These are phyloP conservation scores for Acleris holmiana DNA, from an alignment of 2,888 invertebrate species.

Conservation along the genomic window DNA sequence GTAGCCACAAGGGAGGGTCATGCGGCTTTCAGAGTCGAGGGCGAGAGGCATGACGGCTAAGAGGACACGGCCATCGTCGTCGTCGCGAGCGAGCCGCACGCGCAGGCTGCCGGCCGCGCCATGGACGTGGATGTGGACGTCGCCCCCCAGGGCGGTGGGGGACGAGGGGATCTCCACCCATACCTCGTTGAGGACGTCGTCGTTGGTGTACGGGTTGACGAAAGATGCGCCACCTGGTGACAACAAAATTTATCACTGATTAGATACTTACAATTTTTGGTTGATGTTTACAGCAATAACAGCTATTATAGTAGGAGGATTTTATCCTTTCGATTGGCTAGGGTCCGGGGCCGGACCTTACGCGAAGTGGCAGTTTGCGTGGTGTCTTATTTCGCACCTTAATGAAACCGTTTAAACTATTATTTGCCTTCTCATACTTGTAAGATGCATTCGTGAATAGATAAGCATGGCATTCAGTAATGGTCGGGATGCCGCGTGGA, in stretches of 20 bases:
- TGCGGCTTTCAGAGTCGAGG: conserved; percentile 76
- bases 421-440: too few relatives aligned
- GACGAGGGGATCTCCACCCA: conserved; percentile 89
- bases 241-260: conserved; percentile 38
- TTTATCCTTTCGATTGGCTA: too few relatives aligned
- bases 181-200: conserved; percentile 73
- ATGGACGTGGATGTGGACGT: conserved; percentile 89
- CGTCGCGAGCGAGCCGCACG: conserved; percentile 77
- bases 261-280: background rate
- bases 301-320: too few relatives aligned
- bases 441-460: too few relatives aligned
- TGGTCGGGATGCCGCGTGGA: too few relatives aligned
- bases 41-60: conserved; percentile 78
- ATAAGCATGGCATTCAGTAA: too few relatives aligned
- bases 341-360: too few relatives aligned
- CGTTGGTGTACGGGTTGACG: conserved; percentile 70
- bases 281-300: background rate
- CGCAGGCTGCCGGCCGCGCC: conserved; percentile 68
- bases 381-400: too few relatives aligned
- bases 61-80: conserved; percentile 71
- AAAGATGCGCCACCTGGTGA: conserved; percentile 68
- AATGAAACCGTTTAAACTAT: too few relatives aligned
- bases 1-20: conserved; percentile 88
- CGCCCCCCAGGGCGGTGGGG: conserved; percentile 91
- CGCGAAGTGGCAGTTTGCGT: too few relatives aligned